Evolutionary conservation across 2,888 invertebrate species (phyloP), one percentile per base, ranked within the genome.

Genomic region (Epirrita christyi): DNA sequence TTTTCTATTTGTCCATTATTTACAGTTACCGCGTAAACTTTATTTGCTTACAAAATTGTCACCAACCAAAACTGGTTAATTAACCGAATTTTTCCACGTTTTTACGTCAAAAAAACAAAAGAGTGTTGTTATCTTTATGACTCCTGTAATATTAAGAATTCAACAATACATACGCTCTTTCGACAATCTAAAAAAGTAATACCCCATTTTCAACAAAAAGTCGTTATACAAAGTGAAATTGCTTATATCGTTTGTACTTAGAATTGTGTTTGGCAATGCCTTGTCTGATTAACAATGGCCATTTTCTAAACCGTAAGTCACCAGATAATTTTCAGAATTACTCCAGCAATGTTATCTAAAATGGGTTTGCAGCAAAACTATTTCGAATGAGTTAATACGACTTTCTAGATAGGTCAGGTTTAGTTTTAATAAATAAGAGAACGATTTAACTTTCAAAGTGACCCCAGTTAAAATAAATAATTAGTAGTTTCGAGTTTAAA

Each of bases 361-460:
- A 61, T 64, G 57, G 64, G 53, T 55, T 64, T 41, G 51, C 54
- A 56, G 56, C 57, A 54, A 64, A 63, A 64, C 63, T 61, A 64
- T 67, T 58, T 37, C 63, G 51, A 67, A 61, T 63, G 59, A 63
- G 59, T 66, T 55, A 64, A 42, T 46, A 42, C 49, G 52, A 55
- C 55, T 63, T 54, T 52, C 38, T 32, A 29, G 59, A 55, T 59
- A 62, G 52, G 44, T 41, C 10, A 7, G 14, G 37, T 45, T 45
- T 51, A 47, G 50, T 51, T 51, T 59, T 47, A 51, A 59, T 59
- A 59, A 59, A 51, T 50, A 58, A 49, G 28, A 2, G 15, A 9
- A 43, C 38, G 34, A 41, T 46, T 46, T 32, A 47, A 51, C 41
- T 49, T 53, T 46, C 27, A 48, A 53, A 41, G 38, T 49, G 41